Evolutionary conservation across 2,797 vertebrate genomes (phyloP).

Genomic region (Rhadinocentrus ornatus): DNA sequence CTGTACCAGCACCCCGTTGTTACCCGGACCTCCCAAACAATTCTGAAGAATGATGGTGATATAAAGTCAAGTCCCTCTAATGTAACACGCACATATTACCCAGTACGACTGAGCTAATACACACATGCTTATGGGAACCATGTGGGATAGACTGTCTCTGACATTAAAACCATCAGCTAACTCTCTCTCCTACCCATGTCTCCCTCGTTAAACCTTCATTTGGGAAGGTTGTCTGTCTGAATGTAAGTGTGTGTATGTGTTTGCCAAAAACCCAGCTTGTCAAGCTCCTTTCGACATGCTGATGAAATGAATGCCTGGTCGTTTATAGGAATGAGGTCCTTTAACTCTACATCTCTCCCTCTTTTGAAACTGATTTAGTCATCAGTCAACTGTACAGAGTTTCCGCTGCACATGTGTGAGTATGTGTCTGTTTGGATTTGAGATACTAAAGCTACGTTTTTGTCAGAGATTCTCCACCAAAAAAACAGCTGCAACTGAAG

Average conservation of each 20-base stretch:
- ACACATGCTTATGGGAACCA: conserved; percentile 87
- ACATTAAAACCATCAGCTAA: conserved; percentile 76
- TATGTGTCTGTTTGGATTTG: conserved; percentile 54
- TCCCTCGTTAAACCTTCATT: conserved; percentile 67
- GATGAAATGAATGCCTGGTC: conserved; percentile 63
- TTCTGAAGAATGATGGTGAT: conserved; percentile 80
- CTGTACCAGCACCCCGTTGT: conserved; percentile 13
- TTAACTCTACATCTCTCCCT: conserved; percentile 30
- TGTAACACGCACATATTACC: conserved; percentile 30
- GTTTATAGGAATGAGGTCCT: conserved; percentile 57
- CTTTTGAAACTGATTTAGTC: conserved; percentile 66
- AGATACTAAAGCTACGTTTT: conserved; percentile 45
- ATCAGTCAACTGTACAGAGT: conserved; percentile 57
- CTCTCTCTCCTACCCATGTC: conserved; percentile 61
- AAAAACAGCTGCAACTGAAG: conserved; percentile 12
- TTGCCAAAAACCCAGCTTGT: conserved; percentile 37
- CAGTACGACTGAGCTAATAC: conserved; percentile 16
- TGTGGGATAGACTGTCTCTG: conserved; percentile 88
- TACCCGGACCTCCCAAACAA: conserved; percentile 32
- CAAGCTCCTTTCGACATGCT: conserved; percentile 60
- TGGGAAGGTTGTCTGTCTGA: conserved; percentile 28
- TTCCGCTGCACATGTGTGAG: conserved; percentile 48
- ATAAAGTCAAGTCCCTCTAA: conserved; percentile 82
- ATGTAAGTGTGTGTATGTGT: conserved; percentile 16
- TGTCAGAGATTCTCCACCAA: conserved; percentile 28